Conservation (phyloP, 1,140 invertebrate genomes). For the Elymnias hypermnestra region DNA sequence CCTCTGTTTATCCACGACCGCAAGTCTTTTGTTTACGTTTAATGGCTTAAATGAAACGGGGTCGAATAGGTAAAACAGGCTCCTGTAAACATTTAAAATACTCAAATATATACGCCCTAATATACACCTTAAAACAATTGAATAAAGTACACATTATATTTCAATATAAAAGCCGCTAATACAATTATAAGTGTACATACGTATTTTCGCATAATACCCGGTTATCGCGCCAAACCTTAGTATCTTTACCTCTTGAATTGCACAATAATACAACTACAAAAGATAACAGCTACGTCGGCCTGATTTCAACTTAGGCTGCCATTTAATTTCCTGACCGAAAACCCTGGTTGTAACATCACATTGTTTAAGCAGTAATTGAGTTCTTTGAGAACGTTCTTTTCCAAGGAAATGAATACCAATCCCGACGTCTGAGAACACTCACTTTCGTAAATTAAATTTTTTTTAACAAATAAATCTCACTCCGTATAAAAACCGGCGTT, state of each 20-base stretch:
- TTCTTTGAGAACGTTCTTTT: conserved; percentile 63
- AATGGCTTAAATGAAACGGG: conserved; percentile 70
- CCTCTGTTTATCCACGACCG: conserved; percentile 47
- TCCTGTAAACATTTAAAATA: conserved; percentile 50
- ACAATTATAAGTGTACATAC: too few relatives aligned
- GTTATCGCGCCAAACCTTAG: conserved; percentile 45
- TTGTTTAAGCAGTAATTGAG: conserved; percentile 71
- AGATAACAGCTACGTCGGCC: conserved; percentile 53
- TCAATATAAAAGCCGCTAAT: conserved; percentile 33
- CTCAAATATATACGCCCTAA: conserved; percentile 14
- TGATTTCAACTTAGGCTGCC: conserved; percentile 50
- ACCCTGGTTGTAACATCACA: conserved; percentile 60
- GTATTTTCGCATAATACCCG: conserved; percentile 25
- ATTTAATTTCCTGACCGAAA: conserved; percentile 71
- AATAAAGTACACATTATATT: conserved; percentile 44
- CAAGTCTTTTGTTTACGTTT: conserved; percentile 66
- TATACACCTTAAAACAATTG: conserved; percentile 32
- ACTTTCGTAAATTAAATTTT: conserved; percentile 44
- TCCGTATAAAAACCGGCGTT: conserved; percentile 6
- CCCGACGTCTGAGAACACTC: conserved; percentile 27
- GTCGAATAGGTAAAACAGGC: conserved; percentile 60
- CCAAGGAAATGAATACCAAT: conserved; percentile 62
- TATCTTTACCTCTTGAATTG: conserved; percentile 39
- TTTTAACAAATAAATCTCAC: conserved; percentile 19
- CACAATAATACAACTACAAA: conserved; percentile 35